phyloP scores from a whole-genome alignment of 2,888 invertebrate genomes.

The Lasioglossum villosulum region DNA sequence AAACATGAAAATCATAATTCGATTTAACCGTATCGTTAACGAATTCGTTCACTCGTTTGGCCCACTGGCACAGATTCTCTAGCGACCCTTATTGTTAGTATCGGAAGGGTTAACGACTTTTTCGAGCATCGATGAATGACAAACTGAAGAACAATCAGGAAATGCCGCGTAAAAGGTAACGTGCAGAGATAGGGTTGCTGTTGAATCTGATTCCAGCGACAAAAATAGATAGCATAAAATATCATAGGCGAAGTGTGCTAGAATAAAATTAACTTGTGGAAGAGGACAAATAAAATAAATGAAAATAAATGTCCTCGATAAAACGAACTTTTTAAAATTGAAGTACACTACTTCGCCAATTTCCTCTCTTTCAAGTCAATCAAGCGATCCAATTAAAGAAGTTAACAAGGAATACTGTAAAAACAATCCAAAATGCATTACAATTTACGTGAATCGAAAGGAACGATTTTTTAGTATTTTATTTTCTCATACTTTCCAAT shows the following conservation, averaged over 20 bases:
- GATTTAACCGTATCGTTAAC: neutral
- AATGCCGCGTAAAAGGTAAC: neutral
- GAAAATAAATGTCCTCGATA: neutral
- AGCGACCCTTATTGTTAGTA: neutral
- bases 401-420: no score
- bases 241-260: slow-evolving; percentile 1
- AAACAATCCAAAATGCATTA: no score
- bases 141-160: neutral
- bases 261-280: neutral
- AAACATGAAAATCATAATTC: neutral
- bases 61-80: neutral
- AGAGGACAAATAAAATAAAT: neutral
- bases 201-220: neutral
- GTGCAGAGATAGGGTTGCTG: neutral
- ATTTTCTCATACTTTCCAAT: no score
- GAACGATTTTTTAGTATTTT: no score
- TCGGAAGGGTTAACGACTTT: neutral
- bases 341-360: neutral
- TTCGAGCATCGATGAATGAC: neutral
- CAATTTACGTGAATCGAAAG: no score
- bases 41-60: neutral
- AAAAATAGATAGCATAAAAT: neutral
- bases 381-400: no score
- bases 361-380: neutral
- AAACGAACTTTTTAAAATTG: neutral